Evolutionary conservation across 2,113 vertebrate species (phyloP).

Genomic region (Elaphurus davidianus): DNA sequence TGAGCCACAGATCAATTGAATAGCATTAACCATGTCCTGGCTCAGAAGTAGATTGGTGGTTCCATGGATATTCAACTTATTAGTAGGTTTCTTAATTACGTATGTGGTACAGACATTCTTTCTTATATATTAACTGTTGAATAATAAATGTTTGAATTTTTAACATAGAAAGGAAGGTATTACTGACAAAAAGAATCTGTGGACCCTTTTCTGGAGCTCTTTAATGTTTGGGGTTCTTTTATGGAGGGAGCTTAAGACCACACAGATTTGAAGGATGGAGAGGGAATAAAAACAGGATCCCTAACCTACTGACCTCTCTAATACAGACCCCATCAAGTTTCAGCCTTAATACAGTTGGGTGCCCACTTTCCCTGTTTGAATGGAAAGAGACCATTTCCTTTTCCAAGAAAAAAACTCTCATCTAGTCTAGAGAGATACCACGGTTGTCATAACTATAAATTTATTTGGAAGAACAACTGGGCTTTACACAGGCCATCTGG

Average conservation of each 20-base stretch:
- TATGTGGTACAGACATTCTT: not conserved
- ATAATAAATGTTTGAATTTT: not conserved
- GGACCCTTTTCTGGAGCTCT: not conserved
- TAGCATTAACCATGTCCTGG: fast-evolving
- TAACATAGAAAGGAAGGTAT: not conserved
- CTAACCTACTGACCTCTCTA: not conserved
- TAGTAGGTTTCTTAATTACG: not conserved
- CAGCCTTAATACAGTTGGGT: not conserved
- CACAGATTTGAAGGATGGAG: not conserved
- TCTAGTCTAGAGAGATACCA: not conserved
- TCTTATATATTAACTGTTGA: not conserved
- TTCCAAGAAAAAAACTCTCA: not conserved
- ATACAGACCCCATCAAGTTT: not conserved
- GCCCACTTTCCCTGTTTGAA: not conserved
- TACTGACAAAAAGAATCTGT: not conserved
- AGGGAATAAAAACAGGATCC: not conserved
- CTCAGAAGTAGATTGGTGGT: not conserved
- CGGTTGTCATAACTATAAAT: conserved; percentile 37
- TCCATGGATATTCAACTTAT: not conserved
- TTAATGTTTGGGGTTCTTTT: not conserved
- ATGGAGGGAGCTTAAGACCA: not conserved
- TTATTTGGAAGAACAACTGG: conserved; percentile 58
- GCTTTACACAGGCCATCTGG: conserved; percentile 51
- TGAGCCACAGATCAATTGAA: not conserved
- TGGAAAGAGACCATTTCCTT: not conserved